Evolutionary conservation across 2,113 vertebrate species (phyloP).

Genomic region (Amblyornis subalaris): DNA sequence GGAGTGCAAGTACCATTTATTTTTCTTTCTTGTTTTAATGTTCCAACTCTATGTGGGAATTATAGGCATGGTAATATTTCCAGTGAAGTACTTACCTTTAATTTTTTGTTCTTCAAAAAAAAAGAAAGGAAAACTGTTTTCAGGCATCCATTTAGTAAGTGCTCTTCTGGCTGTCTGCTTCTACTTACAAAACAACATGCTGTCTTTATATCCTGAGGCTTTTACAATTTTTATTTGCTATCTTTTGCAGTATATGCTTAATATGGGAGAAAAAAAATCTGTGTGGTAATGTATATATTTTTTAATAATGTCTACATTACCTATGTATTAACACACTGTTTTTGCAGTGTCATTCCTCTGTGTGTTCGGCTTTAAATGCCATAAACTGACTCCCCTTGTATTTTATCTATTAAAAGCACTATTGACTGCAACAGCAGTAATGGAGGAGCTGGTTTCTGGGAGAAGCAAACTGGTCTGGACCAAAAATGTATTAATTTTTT

Average conservation of each 20-base stretch:
- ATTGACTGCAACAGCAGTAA: background rate
- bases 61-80: background rate
- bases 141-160: constrained; percentile 40
- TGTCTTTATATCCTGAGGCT: constrained; percentile 12
- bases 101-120: background rate
- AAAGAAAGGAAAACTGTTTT: background rate
- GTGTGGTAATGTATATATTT: background rate
- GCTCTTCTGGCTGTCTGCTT: constrained; percentile 2
- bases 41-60: background rate
- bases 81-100: background rate
- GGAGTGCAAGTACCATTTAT: background rate
- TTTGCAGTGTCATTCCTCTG: constrained; percentile 29
- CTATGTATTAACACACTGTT: background rate
- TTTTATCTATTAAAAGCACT: background rate
- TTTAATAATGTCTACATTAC: background rate
- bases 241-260: background rate
- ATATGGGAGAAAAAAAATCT: background rate
- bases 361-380: background rate
- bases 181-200: background rate
- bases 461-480: background rate
- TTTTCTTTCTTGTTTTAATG: background rate
- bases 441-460: background rate
- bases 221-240: background rate
- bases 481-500: background rate
- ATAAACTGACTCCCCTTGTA: background rate